These are phyloP conservation scores for Empis livida DNA, from an alignment of 2,888 invertebrate species.

Conservation along the genomic window DNA sequence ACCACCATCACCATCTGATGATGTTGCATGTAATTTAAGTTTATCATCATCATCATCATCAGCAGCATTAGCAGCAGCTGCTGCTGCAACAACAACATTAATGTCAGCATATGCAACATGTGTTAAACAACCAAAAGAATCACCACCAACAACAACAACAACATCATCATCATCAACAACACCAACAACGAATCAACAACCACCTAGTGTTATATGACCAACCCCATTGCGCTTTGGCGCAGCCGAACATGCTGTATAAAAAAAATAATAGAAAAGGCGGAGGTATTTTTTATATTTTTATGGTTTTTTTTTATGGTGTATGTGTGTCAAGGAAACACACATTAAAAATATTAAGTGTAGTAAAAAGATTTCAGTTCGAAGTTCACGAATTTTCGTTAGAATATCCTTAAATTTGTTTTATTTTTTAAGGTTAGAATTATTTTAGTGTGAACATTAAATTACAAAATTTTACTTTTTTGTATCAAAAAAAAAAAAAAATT, in stretches of 20 bases:
- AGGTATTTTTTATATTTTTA: too few relatives aligned
- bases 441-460: too few relatives aligned
- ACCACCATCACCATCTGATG: slow-evolving; percentile 30
- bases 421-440: too few relatives aligned
- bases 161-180: too few relatives aligned
- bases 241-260: slow-evolving; percentile 29
- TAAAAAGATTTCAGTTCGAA: too few relatives aligned
- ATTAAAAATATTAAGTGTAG: too few relatives aligned
- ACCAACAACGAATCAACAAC: slow-evolving; percentile 12
- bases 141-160: slow-evolving; percentile 17
- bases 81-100: slow-evolving; percentile 13
- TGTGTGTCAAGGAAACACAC: too few relatives aligned
- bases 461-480: not conserved
- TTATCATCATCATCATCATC: not conserved
- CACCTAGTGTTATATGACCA: slow-evolving; percentile 37
- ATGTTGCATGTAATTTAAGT: slow-evolving; percentile 1
- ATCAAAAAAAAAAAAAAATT: not conserved
- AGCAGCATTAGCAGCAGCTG: slow-evolving; percentile 26
- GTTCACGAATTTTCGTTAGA: too few relatives aligned
- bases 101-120: slow-evolving; percentile 27
- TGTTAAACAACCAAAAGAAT: slow-evolving; percentile 32
- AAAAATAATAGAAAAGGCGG: not conserved
- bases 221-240: slow-evolving; percentile 37
- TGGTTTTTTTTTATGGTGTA: too few relatives aligned
- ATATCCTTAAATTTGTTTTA: too few relatives aligned